These are phyloP conservation scores for Calcarius lapponicus DNA, from an alignment of 2,797 vertebrate species.

Conservation along the genomic window DNA sequence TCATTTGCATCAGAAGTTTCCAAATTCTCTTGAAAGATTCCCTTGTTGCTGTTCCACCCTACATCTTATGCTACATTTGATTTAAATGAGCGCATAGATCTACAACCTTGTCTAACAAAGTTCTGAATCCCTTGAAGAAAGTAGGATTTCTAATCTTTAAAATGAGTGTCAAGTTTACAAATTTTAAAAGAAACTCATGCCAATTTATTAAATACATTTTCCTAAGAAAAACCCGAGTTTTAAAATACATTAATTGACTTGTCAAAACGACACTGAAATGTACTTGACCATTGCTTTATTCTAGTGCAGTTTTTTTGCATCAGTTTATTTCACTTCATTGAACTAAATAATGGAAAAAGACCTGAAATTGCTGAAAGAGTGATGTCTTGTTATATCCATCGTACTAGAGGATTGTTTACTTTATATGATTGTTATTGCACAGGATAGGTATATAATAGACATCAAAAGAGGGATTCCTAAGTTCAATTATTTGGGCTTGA, in stretches of 20 bases:
- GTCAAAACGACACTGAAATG: background rate
- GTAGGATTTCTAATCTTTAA: background rate
- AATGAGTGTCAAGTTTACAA: background rate
- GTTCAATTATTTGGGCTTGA: background rate
- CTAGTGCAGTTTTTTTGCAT: background rate
- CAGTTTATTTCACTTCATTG: background rate
- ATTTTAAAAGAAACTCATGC: background rate
- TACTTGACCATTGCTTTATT: background rate
- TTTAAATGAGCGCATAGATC: constrained; percentile 44
- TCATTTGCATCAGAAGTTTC: constrained; percentile 63
- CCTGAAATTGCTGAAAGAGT: background rate
- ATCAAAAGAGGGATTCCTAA: background rate
- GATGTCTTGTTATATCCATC: background rate
- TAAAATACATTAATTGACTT: background rate
- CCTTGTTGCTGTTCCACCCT: background rate
- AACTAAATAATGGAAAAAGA: background rate
- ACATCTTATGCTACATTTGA: background rate
- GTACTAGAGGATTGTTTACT: background rate
- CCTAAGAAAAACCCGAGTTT: background rate
- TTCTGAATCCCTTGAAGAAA: constrained; percentile 1
- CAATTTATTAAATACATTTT: background rate
- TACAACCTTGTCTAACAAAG: background rate
- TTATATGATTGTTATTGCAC: rapidly evolving
- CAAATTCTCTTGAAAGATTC: constrained; percentile 36
- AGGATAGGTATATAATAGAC: background rate